phyloP scores from a whole-genome alignment of 2,888 invertebrate genomes.

The Erebia ligea region DNA sequence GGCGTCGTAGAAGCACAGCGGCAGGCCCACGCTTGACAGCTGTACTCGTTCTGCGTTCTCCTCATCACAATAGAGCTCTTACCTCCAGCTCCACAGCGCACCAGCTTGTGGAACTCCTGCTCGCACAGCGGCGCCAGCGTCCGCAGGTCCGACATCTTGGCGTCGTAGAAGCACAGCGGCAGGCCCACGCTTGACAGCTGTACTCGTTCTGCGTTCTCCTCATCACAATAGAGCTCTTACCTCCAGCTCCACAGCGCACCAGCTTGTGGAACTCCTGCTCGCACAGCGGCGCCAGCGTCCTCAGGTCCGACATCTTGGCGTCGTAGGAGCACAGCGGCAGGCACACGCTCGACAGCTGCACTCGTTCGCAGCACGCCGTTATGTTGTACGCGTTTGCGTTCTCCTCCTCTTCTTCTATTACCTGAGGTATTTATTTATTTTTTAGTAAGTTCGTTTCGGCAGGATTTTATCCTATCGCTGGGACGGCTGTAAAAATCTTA shows the following conservation, averaged over 20 bases:
- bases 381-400: slow-evolving; percentile 88
- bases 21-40: slow-evolving; percentile 87
- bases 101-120: slow-evolving; percentile 89
- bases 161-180: slow-evolving; percentile 91
- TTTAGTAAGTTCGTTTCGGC: no score
- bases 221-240: slow-evolving; percentile 61
- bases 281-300: slow-evolving; percentile 88
- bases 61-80: no score
- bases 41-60: slow-evolving; percentile 86
- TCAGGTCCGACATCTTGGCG: slow-evolving; percentile 91
- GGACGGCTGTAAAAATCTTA: no score
- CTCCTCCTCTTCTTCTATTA: slow-evolving; percentile 84
- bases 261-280: slow-evolving; percentile 90
- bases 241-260: slow-evolving; percentile 85
- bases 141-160: slow-evolving; percentile 91
- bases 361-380: slow-evolving; percentile 89
- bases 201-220: slow-evolving; percentile 84
- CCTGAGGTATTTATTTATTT: slow-evolving; percentile 53
- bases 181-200: slow-evolving; percentile 87
- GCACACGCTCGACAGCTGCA: slow-evolving; percentile 86
- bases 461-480: no score
- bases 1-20: slow-evolving; percentile 91
- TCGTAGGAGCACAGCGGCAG: slow-evolving; percentile 92
- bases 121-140: slow-evolving; percentile 88
- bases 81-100: slow-evolving; percentile 85